These are phyloP conservation scores for Scarus forsteni DNA, from an alignment of 2,797 vertebrate genomes.

Conservation along the genomic window DNA sequence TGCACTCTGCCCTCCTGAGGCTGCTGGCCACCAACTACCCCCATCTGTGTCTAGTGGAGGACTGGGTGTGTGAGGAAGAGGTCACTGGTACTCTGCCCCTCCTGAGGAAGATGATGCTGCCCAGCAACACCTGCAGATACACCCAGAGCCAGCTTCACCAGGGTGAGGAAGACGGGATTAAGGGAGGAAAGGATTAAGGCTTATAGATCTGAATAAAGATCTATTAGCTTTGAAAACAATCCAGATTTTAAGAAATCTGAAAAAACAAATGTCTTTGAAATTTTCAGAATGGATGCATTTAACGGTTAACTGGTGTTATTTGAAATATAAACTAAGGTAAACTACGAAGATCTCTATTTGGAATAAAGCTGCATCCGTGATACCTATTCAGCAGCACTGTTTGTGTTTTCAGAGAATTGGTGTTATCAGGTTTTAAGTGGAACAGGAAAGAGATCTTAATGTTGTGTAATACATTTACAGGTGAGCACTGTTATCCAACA, in stretches of 20 bases:
- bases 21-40: conserved; percentile 98
- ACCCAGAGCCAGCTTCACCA: conserved; percentile 93
- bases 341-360: neutral
- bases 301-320: neutral
- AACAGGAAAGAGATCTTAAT: neutral
- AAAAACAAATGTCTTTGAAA: too few relatives aligned
- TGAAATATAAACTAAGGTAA: neutral
- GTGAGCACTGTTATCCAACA: conserved; percentile 34
- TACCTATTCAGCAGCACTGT: neutral
- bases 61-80: conserved; percentile 98
- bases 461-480: conserved; percentile 17
- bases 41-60: conserved; percentile 97
- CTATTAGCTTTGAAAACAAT: too few relatives aligned
- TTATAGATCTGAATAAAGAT: neutral
- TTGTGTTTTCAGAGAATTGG: neutral
- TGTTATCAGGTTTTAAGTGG: neutral
- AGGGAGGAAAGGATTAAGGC: neutral
- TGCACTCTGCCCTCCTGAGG: conserved; percentile 95
- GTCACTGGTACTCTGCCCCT: conserved; percentile 95
- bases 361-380: neutral
- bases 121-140: conserved; percentile 91
- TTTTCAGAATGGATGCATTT: too few relatives aligned
- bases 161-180: conserved; percentile 77
- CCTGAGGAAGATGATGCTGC: conserved; percentile 94
- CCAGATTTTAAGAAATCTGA: too few relatives aligned